A percentile compares a stretch with the other conserved stretches of the same genome.
Conservation (phyloP, 2,888 invertebrate species). For the Hydrotaea cyrtoneurina region DNA sequence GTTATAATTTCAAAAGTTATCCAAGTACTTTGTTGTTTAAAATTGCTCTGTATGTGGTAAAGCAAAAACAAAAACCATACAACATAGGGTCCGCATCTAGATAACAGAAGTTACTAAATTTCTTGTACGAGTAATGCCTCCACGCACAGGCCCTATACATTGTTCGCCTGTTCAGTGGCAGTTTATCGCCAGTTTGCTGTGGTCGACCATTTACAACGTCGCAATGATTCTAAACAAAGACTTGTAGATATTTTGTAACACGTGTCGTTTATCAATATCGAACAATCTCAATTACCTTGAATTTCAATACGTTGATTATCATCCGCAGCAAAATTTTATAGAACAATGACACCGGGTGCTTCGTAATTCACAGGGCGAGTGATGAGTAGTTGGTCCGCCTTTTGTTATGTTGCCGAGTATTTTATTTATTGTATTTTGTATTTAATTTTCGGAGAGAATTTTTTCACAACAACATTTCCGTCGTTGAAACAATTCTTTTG, state of each 20-base stretch:
- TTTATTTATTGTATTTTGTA: neutral
- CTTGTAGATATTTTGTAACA: neutral
- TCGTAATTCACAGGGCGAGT: neutral
- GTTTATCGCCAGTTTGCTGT: too few species aligned
- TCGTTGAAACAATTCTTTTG: neutral
- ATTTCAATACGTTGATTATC: slow-evolving; percentile 4
- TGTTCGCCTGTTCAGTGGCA: too few species aligned
- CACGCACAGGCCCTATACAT: too few species aligned
- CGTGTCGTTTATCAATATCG: neutral
- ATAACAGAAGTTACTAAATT: too few species aligned
- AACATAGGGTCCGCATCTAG: too few species aligned
- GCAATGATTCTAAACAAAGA: too few species aligned
- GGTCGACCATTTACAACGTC: too few species aligned
- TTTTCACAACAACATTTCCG: neutral
- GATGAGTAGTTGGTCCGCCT: neutral
- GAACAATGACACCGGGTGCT: slow-evolving; percentile 12
- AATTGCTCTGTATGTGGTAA: too few species aligned
- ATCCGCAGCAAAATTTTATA: neutral
- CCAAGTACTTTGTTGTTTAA: too few species aligned
- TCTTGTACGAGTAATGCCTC: too few species aligned
- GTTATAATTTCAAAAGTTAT: too few species aligned
- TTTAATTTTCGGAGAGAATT: neutral
- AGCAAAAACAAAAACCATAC: too few species aligned
- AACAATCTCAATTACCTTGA: slow-evolving; percentile 16
- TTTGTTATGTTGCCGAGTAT: neutral